A percentile compares a stretch with the other conserved stretches of the same genome.
These are phyloP conservation scores for Quadroppia sp. DNA, from an alignment of 2,888 invertebrate genomes.

Conservation along the genomic window DNA sequence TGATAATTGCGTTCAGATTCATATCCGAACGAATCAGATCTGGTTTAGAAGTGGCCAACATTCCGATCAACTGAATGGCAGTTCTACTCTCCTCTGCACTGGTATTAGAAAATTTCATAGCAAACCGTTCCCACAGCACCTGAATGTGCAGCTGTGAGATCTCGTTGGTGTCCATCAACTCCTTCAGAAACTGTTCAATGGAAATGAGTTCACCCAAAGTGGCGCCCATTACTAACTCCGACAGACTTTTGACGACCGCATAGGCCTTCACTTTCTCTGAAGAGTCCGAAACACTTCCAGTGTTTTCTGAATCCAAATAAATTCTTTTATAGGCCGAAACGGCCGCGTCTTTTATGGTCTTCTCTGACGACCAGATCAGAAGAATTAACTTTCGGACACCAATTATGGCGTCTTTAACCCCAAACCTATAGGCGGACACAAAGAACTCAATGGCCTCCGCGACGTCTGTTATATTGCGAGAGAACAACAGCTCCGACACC, in stretches of 20 bases:
- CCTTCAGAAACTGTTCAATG: conserved; percentile 61
- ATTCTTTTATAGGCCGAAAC: conserved; percentile 70
- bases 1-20: conserved; percentile 69
- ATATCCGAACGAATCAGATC: conserved; percentile 53
- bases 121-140: conserved; percentile 79
- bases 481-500: conserved; percentile 66
- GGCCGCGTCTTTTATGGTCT: conserved; percentile 65
- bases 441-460: conserved; percentile 74
- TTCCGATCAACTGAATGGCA: conserved; percentile 70
- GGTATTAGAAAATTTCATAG: conserved; percentile 64
- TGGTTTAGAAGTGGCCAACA: conserved; percentile 62
- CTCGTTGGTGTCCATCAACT: conserved; percentile 61
- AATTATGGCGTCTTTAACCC: conserved; percentile 44
- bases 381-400: conserved; percentile 63
- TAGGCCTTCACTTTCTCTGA: conserved; percentile 53
- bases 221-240: conserved; percentile 59
- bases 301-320: conserved; percentile 54
- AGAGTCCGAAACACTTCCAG: background rate
- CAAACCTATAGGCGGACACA: conserved; percentile 44
- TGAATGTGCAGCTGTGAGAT: conserved; percentile 58
- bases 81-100: conserved; percentile 67
- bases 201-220: conserved; percentile 62
- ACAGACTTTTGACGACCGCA: conserved; percentile 61
- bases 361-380: conserved; percentile 75
- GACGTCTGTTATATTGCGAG: conserved; percentile 66